phyloP scores from a whole-genome alignment of 2,797 vertebrate genomes.

The Ceyx erithaca region DNA sequence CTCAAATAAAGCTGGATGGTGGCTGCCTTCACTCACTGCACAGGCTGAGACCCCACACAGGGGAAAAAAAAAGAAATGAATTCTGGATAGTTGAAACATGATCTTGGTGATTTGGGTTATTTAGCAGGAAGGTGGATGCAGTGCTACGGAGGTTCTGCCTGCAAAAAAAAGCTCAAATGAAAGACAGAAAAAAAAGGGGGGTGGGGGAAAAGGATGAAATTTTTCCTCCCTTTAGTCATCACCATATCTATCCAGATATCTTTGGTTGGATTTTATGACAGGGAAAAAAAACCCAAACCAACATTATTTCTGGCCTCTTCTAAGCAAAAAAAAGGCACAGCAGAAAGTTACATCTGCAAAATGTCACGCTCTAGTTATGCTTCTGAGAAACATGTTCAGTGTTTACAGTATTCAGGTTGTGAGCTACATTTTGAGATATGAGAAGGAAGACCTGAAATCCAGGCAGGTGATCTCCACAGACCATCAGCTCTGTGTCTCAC shows the following conservation, averaged over 20 bases:
- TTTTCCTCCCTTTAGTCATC: constrained; percentile 16
- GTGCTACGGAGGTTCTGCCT: constrained; percentile 2
- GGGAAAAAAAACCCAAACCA: neutral
- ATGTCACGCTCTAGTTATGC: neutral
- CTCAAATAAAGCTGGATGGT: neutral
- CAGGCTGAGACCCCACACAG: neutral
- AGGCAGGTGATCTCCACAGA: constrained; percentile 12
- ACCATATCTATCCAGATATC: neutral
- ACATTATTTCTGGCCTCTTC: neutral
- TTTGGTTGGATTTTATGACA: constrained; percentile 36
- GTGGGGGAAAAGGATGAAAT: neutral
- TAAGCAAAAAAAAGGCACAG: neutral
- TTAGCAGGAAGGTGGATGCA: constrained; percentile 25
- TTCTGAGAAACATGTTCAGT: neutral
- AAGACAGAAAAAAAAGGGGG: neutral
- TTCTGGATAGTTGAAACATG: constrained; percentile 48
- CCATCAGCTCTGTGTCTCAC: neutral
- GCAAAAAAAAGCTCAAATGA: constrained; percentile 50
- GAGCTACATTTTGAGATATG: neutral
- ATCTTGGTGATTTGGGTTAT: constrained; percentile 47
- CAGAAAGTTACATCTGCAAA: neutral
- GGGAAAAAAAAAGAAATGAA: neutral
- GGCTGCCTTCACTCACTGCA: neutral
- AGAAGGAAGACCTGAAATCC: constrained; percentile 5
- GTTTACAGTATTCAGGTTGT: neutral